A percentile compares a stretch with the other conserved stretches of the same genome.
These are phyloP conservation scores for Pectinophora gossypiella DNA, from an alignment of 1,140 invertebrate species.

Conservation along the genomic window DNA sequence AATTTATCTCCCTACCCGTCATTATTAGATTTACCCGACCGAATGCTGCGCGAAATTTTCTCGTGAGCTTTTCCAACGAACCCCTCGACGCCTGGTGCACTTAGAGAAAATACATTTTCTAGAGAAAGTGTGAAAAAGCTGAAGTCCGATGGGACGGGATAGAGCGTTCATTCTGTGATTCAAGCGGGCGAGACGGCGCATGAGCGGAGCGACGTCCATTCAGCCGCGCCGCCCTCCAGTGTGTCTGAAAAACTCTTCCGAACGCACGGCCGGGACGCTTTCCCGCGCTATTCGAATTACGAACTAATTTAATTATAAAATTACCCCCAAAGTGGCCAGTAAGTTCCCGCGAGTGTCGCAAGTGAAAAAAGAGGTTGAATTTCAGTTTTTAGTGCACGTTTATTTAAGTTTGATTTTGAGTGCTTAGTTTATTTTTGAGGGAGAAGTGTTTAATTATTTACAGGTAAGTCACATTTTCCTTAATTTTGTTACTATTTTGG, in stretches of 20 bases:
- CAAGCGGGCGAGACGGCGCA: constrained; percentile 38
- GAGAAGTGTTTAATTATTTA: background rate
- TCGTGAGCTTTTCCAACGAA: background rate
- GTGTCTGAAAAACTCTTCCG: constrained; percentile 39
- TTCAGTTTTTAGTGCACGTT: constrained; percentile 8
- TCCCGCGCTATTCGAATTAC: constrained; percentile 35
- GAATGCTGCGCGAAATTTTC: background rate
- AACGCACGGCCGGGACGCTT: constrained; percentile 37
- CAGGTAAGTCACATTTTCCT: background rate
- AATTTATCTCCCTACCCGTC: too few species aligned
- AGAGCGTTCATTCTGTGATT: constrained; percentile 21
- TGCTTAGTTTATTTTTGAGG: background rate
- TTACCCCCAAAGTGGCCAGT: constrained; percentile 11
- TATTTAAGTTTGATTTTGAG: background rate
- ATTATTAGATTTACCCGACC: too few species aligned
- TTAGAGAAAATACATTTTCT: constrained; percentile 27
- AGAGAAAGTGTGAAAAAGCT: constrained; percentile 26
- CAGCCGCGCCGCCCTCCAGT: constrained; percentile 48
- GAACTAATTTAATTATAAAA: constrained; percentile 44
- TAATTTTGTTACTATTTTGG: background rate
- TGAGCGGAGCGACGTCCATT: constrained; percentile 44
- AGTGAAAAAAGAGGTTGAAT: constrained; percentile 14
- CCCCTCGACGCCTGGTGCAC: constrained; percentile 15
- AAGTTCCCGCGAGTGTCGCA: constrained; percentile 10
- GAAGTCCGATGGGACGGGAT: constrained; percentile 18